Base-by-base conservation (phyloP, 2,888 invertebrate species). In the Tetheella fluctuosa region DNA sequence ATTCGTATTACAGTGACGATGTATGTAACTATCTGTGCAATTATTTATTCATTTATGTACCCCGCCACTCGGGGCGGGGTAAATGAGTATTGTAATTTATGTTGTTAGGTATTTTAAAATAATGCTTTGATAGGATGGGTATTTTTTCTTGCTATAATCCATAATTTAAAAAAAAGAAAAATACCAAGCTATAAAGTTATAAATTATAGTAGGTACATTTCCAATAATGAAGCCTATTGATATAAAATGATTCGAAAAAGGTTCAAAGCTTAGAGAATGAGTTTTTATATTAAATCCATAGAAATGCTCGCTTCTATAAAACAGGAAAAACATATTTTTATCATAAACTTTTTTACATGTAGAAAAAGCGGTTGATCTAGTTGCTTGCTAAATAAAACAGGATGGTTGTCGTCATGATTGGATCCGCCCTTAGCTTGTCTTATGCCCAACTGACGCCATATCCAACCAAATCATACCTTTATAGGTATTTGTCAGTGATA, bases 1-100 rank as follows among this genome's bases (percentile, higher is more conserved):
- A 58, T 55, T 28, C 48, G 54, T 58, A 17, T 39, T 28, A 57
- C 30, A 59, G 12, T 37, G 54, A 52, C 48, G 7, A 5, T 20
- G 48, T 48, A 48, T 20, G 48, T 48, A 48, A 17, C 42, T 48
- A 48, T 6, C 55, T 55, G 54, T 30, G 55, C 48, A 48, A 48
- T 48, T 48, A 48, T 48, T 48, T 48, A 48, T 48, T 48, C 5
- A 48, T 48, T 48, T 48, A 48, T 20, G 20, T 20, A 48, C 48
- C 10, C 3, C 2, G 48, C n/a, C n/a, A n/a, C n/a, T n/a, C n/a
- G n/a, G 20, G 48, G 48, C 20, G 17, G 20, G 48, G 48, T 48
- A 48, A 48, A 48, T 48, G 17, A 10, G 48, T 8, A 10, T n/a
- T 39, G 39, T 39, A 39, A 39, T 39, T 39, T 39, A 39, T 39